Evolutionary conservation across 2,888 invertebrate genomes (phyloP).

Genomic region (Dynastes hyllus): DNA sequence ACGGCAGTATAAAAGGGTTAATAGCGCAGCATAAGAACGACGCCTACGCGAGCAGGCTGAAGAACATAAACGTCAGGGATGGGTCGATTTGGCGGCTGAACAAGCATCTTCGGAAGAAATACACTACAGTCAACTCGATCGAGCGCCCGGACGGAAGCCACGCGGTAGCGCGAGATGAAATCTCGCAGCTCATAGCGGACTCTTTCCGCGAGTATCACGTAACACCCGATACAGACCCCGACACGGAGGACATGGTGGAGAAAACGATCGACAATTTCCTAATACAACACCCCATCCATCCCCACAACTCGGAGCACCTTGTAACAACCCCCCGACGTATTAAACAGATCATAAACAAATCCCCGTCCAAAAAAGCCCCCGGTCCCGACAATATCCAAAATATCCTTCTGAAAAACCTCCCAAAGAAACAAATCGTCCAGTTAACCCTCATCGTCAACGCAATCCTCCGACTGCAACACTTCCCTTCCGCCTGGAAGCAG

Average conservation of each 20-base stretch:
- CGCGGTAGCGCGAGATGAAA: no score
- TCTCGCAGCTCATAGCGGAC: no score
- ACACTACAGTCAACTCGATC: neutral
- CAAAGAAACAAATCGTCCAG: constrained; percentile 30
- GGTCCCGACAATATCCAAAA: constrained; percentile 48
- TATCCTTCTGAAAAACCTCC: constrained; percentile 28
- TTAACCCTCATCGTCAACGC: constrained; percentile 40
- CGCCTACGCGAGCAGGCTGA: neutral
- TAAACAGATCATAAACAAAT: constrained; percentile 25
- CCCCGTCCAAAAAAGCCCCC: constrained; percentile 41
- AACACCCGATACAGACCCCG: neutral
- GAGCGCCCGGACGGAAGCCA: neutral
- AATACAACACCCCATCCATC: neutral
- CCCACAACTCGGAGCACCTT: neutral
- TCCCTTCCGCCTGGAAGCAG: constrained; percentile 58
- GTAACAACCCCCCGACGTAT: neutral
- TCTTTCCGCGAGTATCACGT: neutral
- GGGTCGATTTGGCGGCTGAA: constrained; percentile 13
- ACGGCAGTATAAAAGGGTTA: neutral
- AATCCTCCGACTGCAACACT: constrained; percentile 48
- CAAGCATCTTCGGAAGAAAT: neutral
- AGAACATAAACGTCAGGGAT: neutral
- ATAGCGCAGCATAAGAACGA: neutral
- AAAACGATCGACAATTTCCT: neutral
- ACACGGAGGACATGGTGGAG: neutral